Percentiles rank a stretch among this genome's conserved stretches.
These are phyloP conservation scores for Valencia hispanica DNA, from an alignment of 2,797 vertebrate species.

Conservation along the genomic window DNA sequence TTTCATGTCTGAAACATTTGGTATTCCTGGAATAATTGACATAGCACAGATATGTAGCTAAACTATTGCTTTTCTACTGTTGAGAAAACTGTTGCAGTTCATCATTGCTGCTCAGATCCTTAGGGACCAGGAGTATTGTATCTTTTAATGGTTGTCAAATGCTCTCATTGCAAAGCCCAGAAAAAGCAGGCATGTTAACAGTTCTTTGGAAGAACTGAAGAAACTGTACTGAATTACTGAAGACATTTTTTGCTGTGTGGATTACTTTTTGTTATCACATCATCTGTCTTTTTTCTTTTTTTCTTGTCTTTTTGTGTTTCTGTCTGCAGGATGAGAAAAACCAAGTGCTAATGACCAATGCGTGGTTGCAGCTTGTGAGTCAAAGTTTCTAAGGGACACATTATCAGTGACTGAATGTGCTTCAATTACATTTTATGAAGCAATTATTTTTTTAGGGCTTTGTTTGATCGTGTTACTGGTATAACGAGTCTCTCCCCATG, in stretches of 20 bases:
- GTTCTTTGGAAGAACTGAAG: constrained; percentile 35
- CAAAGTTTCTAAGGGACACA: not conserved
- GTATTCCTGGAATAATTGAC: not conserved
- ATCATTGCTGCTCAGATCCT: constrained; percentile 1
- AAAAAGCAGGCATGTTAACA: constrained; percentile 15
- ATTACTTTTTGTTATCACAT: constrained; percentile 11
- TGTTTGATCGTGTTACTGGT: constrained; percentile 7
- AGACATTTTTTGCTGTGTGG: constrained; percentile 12
- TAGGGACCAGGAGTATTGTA: not conserved
- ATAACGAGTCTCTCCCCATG: not conserved
- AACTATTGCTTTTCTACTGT: not conserved
- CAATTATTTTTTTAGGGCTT: constrained; percentile 7
- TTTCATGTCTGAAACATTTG: not conserved
- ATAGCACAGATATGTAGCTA: too few relatives aligned
- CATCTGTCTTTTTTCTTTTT: not conserved
- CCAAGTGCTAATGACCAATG: constrained; percentile 91
- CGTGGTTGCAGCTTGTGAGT: constrained; percentile 93
- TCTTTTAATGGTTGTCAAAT: constrained; percentile 11
- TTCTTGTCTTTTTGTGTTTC: constrained; percentile 33
- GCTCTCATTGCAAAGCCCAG: constrained; percentile 15
- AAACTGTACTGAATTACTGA: constrained; percentile 22
- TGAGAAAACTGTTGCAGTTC: not conserved
- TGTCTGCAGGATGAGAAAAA: constrained; percentile 90
- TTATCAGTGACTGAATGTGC: constrained; percentile 13
- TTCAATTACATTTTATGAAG: constrained; percentile 29